Evolutionary conservation across 2,113 vertebrate genomes (phyloP), one percentile per base, ranked within the genome.

Genomic region (Gobio gobio): DNA sequence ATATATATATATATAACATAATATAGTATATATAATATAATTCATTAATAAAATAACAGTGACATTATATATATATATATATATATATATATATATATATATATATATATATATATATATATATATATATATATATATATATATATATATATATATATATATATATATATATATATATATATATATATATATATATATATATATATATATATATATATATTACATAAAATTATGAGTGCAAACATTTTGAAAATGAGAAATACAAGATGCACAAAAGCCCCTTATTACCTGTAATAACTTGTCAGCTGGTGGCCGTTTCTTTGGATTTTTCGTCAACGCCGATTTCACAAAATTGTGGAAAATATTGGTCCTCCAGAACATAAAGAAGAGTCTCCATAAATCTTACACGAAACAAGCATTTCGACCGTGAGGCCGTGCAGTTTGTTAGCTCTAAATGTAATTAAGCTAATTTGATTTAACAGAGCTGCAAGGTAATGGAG

Each of bases 271-370:
- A 77, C 9, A 43, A 47, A 66, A 47, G 33, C 45, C 43, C 10
- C 4, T 85, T 83, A 86, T 40, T 94, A 96, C 96, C 96, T 96
- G 96, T 56, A 97, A 85, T 84, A 97, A 89, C 85, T 96, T 97
- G 88, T 97, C 96, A 87, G 96, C 95, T 77, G 92, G 95, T 47
- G 95, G 96, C 83, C 96, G 93, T 90, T 97, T 97, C 89, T 97
- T 97, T 18, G 96, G 95, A 90, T 96, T 97, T 93, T 97, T 97
- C 72, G 96, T 97, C 90, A 97, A 94, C 61, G 96, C 95, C 94
- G 96, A 94, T 93, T 97, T 97, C 91, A 96, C 94, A 92, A 97
- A 97, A 91, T 96, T 95, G 93, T 97, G 96, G 76, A 97, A 97
- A 90, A 94, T 96, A 90, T 94, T 96, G 73, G 95, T 95, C 96